These are phyloP conservation scores for Acrocyrtus sp. DNA, from an alignment of 2,888 invertebrate genomes.

Conservation along the genomic window DNA sequence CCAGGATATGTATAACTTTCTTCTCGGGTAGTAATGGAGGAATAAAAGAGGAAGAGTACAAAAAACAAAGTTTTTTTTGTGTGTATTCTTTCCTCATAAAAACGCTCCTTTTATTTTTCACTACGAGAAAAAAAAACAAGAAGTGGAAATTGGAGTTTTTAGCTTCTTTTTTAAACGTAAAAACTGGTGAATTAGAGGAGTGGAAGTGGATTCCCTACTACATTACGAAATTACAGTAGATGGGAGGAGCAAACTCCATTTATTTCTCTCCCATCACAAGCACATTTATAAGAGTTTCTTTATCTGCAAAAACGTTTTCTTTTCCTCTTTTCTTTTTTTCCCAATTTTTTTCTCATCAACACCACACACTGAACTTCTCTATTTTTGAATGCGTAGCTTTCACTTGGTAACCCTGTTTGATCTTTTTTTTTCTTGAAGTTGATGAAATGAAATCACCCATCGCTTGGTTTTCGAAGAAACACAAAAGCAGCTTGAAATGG, in stretches of 20 bases:
- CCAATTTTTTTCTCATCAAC: no score
- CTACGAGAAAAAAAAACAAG: no score
- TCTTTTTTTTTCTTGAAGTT: constrained; percentile 6
- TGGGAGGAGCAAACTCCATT: neutral
- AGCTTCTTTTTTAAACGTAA: no score
- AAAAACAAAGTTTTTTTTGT: no score
- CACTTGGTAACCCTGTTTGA: constrained; percentile 13
- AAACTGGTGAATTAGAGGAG: constrained; percentile 21
- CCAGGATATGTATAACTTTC: no score
- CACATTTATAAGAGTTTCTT: neutral
- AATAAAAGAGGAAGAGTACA: no score
- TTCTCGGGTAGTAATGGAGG: no score
- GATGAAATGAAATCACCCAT: constrained; percentile 33
- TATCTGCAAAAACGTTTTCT: constrained; percentile 6
- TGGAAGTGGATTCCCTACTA: constrained; percentile 30
- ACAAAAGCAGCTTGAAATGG: constrained; percentile 12
- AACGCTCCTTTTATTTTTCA: no score
- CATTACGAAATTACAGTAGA: constrained; percentile 9
- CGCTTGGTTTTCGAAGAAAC: neutral
- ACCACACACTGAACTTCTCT: no score
- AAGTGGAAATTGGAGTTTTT: no score
- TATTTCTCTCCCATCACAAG: no score
- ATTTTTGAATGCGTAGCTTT: constrained; percentile 20
- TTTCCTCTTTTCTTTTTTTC: constrained; percentile 3
- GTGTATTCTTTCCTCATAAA: no score